phyloP scores from a whole-genome alignment of 2,888 invertebrate species.

The Clusia tigrina region DNA sequence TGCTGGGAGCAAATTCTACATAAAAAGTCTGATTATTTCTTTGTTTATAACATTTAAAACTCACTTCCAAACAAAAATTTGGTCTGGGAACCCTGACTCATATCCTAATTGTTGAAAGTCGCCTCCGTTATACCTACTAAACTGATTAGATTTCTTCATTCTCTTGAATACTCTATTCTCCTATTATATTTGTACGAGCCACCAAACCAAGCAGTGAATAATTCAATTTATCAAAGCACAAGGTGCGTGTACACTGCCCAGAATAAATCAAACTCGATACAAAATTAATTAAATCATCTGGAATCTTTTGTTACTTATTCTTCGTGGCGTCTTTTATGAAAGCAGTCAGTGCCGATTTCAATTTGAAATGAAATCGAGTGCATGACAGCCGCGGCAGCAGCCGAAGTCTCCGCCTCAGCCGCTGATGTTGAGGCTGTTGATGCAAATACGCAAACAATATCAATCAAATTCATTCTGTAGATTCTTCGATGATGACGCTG shows the following conservation, averaged over 20 bases:
- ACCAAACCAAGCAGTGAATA: not conserved
- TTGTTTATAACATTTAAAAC: no score
- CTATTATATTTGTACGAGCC: not conserved
- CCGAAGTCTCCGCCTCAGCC: not conserved
- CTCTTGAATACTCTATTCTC: no score
- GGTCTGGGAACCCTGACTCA: no score
- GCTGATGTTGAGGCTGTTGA: not conserved
- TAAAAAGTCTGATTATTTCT: no score
- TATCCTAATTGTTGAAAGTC: no score
- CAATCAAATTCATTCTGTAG: not conserved
- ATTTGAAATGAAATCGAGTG: not conserved
- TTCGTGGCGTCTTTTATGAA: not conserved
- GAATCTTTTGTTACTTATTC: not conserved
- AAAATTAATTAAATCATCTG: slow-evolving; percentile 7
- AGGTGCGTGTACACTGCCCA: not conserved
- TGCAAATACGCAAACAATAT: not conserved
- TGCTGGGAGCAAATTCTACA: no score
- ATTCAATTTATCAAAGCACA: not conserved
- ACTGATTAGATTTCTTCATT: no score
- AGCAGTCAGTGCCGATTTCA: not conserved
- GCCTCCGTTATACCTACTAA: no score
- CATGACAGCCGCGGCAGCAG: not conserved
- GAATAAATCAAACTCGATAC: not conserved
- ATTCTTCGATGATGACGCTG: not conserved
- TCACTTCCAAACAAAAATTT: no score